Evolutionary conservation across 2,113 vertebrate species (phyloP).

Genomic region (Synodontis membranacea): DNA sequence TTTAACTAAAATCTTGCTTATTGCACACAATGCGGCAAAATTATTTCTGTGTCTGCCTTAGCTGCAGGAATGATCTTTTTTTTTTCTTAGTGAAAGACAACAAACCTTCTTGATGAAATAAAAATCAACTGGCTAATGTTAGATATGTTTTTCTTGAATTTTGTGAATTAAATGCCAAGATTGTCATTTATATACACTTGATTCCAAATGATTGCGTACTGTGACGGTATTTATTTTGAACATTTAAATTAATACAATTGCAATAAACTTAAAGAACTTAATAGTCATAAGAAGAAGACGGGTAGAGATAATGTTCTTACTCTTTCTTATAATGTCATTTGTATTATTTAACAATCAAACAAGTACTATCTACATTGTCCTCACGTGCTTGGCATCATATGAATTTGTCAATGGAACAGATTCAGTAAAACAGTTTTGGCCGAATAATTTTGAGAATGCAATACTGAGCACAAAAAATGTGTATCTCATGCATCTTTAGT

Average conservation of each 20-base stretch:
- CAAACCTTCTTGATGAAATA: neutral
- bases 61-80: neutral
- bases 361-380: neutral
- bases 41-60: neutral
- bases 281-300: no score
- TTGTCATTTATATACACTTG: no score
- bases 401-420: neutral
- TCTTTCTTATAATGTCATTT: neutral
- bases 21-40: neutral
- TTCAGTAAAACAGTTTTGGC: neutral
- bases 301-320: neutral
- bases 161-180: no score
- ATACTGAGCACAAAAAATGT: neutral
- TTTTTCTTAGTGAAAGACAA: neutral
- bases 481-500: neutral
- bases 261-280: neutral
- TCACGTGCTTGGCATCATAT: neutral
- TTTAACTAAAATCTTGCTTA: constrained; percentile 4
- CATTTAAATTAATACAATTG: neutral
- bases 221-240: neutral
- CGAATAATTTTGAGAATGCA: neutral
- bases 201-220: no score
- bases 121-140: no score
- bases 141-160: no score
- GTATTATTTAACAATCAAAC: neutral